Base-by-base conservation (phyloP, 2,888 invertebrate species). In the Andrena marginata region DNA sequence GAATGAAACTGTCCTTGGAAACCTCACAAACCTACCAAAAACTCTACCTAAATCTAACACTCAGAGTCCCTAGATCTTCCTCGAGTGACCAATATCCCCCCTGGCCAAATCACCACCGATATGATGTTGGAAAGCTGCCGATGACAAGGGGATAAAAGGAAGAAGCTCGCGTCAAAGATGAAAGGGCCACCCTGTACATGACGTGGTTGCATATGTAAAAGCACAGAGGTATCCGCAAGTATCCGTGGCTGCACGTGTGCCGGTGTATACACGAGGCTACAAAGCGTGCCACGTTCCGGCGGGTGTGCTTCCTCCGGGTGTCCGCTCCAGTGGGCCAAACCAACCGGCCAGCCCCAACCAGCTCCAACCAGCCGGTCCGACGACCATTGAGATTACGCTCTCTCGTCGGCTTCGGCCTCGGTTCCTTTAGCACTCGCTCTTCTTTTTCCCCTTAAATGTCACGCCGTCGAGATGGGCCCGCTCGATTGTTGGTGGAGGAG, bases 251-350 rank as follows among this genome's bases (percentile, higher is more conserved):
- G 85, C 78, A 83, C 85, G 87, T 87, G 89, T 86, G 85, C 72
- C 83, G 80, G 80, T 86, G 80, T 80, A 74, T 85, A 88, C 85
- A 85, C 87, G 88, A 89, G 89, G 90, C 89, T 92, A 93, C 93
- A 92, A 93, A 94, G 93, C 93, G 93, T 93, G 93, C 92, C 92
- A 92, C 91, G 93, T 93, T 93, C 93, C 91, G 93, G 92, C 93
- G 93, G 93, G 91, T 92, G 93, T 93, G 93, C 92, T 94, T 94
- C 94, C 94, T 93, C 93, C 94, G 94, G 94, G 94, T 94, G 93
- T 93, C 89, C 94, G 94, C 94, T 94, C 94, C 93, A 94, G 89
- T 94, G 94, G 93, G 93, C 94, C 94, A 94, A 92, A 92, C 90
- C 88, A 90, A 89, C 89, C 87, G 89, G 89, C 91, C 91, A 90